Evolutionary conservation across 2,797 vertebrate genomes (phyloP).

Genomic region (Euphonia xanthogaster): DNA sequence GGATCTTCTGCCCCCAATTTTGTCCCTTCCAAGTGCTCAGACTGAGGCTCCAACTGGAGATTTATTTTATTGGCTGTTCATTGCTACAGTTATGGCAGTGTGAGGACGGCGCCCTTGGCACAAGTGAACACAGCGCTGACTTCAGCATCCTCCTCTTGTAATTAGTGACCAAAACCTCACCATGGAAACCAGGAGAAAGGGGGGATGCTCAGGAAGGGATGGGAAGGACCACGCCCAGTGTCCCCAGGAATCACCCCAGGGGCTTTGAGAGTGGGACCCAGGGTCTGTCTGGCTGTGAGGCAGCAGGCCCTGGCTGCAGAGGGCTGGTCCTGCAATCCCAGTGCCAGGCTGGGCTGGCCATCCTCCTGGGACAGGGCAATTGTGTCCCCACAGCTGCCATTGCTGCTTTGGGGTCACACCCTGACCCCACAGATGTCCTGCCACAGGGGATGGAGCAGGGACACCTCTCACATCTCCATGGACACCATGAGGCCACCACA

Average conservation of each 20-base stretch:
- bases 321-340: neutral
- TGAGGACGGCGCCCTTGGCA: neutral
- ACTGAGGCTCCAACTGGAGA: neutral
- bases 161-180: neutral
- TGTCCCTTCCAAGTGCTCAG: neutral
- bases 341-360: neutral
- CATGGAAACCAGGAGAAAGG: neutral
- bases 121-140: neutral
- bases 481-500: neutral
- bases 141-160: neutral
- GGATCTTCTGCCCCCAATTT: neutral
- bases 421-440: fast-evolving
- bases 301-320: fast-evolving
- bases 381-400: neutral
- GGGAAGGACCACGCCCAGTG: neutral
- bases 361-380: neutral
- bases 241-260: neutral
- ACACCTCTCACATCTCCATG: neutral
- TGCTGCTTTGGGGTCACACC: neutral
- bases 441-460: neutral
- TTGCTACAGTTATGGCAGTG: neutral
- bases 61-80: neutral
- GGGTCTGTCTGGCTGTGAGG: neutral
- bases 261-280: neutral
- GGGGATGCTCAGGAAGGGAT: neutral